Evolutionary conservation across 2,113 vertebrate species (phyloP).

Genomic region (Rhagologus leucostigma): DNA sequence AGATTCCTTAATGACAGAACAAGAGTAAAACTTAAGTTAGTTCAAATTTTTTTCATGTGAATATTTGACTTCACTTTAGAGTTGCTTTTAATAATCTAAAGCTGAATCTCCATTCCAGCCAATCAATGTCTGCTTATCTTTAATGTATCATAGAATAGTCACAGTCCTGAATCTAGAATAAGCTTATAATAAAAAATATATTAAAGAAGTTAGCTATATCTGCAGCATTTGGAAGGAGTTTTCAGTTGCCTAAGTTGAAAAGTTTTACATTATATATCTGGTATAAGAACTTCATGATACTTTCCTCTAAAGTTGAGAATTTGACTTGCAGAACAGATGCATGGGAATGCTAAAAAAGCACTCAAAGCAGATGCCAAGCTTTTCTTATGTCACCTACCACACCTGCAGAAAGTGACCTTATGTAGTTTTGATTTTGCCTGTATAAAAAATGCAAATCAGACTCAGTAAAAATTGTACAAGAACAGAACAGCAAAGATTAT

Average conservation of each 20-base stretch:
- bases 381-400: neutral
- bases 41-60: neutral
- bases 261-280: neutral
- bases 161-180: neutral
- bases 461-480: neutral
- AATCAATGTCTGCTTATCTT: neutral
- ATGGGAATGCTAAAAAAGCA: neutral
- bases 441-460: neutral
- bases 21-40: neutral
- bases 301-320: neutral
- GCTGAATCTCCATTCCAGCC: neutral
- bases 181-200: neutral
- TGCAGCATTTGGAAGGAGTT: neutral
- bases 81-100: neutral
- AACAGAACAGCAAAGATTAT: neutral
- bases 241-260: neutral
- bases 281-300: neutral
- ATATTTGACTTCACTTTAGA: neutral
- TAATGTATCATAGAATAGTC: neutral
- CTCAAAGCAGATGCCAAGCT: neutral
- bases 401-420: slow-evolving; percentile 27
- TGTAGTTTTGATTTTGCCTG: neutral
- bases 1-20: neutral
- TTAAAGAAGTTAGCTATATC: neutral
- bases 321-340: neutral